Evolutionary conservation across 1,140 invertebrate genomes (phyloP), one percentile per base, ranked within the genome.

Genomic region (Drosophila obscura): DNA sequence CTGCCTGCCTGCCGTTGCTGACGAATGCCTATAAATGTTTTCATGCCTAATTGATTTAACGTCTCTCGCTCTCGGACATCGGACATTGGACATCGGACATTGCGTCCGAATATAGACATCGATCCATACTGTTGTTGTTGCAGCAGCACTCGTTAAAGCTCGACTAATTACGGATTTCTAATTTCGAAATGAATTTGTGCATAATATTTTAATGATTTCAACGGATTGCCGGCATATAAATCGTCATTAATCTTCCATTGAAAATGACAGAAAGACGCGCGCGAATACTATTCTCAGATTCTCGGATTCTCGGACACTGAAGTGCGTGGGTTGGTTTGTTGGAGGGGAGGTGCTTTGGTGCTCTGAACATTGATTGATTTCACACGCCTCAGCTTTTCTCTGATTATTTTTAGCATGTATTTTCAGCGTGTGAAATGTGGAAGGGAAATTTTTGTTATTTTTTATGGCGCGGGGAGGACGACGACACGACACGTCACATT

Each of bases 131-230:
- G 11, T 60, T 44, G 35, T 31, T 28, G 60, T 63, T 11, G 35
- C 64, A 65, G 77, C 24, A 45, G 71, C 41, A 79, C 76, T 73
- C 46, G 65, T 78, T 52, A 52, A 59, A 61, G 60, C 46, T 39
- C 65, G 26, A 53, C 67, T 79, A 78, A 78, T 80, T 75, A 80
- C 56, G 62, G 56, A 73, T 73, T 68, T 80, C 67, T 73, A 52
- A 55, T 81, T 73, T 43, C 51, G 56, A 80, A 85, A 80, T 85
- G 61, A 77, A 84, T 84, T 81, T 85, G 73, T 85, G 81, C 77
- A 84, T 85, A 84, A 84, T 85, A 80, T 85, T 85, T 84, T 77
- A 85, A 81, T 84, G 81, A 85, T 69, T 74, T 84, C 74, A 81
- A 81, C 77, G 81, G 67, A 81, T 77, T 77, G 81, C 57, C 77